Base-by-base conservation (phyloP, 2,113 vertebrate species). In the Uropsilus gracilis region DNA sequence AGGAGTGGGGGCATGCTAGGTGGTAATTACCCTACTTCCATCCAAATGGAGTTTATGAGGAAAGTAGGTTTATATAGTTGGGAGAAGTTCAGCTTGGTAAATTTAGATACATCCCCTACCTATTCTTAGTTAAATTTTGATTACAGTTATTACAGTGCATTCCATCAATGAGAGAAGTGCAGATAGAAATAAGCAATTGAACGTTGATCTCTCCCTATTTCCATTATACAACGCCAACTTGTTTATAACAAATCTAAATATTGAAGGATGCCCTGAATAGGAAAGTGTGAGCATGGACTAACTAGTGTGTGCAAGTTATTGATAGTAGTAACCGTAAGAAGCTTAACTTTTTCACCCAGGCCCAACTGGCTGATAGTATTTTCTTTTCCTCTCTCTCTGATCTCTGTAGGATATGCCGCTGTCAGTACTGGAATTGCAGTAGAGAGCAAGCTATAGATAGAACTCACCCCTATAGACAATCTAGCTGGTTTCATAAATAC, bases 321-420 rank as follows among this genome's bases (percentile, higher is more conserved):
- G 69, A 11, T 85, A 30, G 18, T 34, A n/a, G 24, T 63, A 12
- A 5, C 12, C 55, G 14, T 39, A 69, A 4, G 42, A 42, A 39
- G 0, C 4, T 2, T 2, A 18, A 22, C 20, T 32, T 1, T 61
- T 71, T 78, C 22, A 32, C 16, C 44, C 1, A 1, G 69, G 17
- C 14, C 76, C 30, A n/a, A 3, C 24, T n/a, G 46, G 22, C 30
- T 59, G 32, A 0, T 2, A 16, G 20, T 50, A 5, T 44, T 22
- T 78, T 13, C n/a, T 32, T 80, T 37, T 32, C 4, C 5, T 37
- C 26, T 73, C 20, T 5, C 30, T 30, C 50, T n/a, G n/a, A n/a
- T n/a, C 20, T n/a, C 32, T 55, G 18, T 22, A 14, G 69, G 16
- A 6, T 20, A 55, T 18, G 3, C 11, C 64, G 46, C 6, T 53